These are phyloP conservation scores for Macrosteles quadrilineatus DNA, from an alignment of 1,140 invertebrate species.

Conservation along the genomic window DNA sequence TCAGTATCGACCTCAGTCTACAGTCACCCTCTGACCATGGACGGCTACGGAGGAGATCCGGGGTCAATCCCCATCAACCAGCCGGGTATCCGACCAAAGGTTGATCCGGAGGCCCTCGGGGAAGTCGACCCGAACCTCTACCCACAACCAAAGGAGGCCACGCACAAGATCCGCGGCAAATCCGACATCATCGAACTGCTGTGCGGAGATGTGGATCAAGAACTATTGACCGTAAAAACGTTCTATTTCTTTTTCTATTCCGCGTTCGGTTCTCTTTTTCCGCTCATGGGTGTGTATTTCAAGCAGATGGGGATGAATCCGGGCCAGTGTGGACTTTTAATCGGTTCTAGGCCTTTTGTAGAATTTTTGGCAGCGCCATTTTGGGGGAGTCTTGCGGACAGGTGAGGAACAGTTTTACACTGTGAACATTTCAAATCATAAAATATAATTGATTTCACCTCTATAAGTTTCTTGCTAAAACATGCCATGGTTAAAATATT, in stretches of 20 bases:
- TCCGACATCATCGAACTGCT: slow-evolving; percentile 81
- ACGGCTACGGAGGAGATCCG: slow-evolving; percentile 22
- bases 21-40: slow-evolving; percentile 8
- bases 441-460: too few species aligned
- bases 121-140: slow-evolving; percentile 72
- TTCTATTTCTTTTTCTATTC: slow-evolving; percentile 99
- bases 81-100: slow-evolving; percentile 59
- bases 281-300: slow-evolving; percentile 97
- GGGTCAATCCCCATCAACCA: slow-evolving; percentile 34
- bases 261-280: slow-evolving; percentile 97
- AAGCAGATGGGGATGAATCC: slow-evolving; percentile 99
- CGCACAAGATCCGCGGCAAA: slow-evolving; percentile 83
- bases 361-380: slow-evolving; percentile 98
- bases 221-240: slow-evolving; percentile 89
- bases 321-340: slow-evolving; percentile 88
- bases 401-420: slow-evolving; percentile 55
- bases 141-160: slow-evolving; percentile 81
- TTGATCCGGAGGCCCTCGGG: slow-evolving; percentile 71
- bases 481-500: too few species aligned
- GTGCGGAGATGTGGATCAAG: slow-evolving; percentile 82
- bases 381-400: slow-evolving; percentile 94
- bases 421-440: too few species aligned
- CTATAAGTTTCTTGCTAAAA: too few species aligned
- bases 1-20: background rate
- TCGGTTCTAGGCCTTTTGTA: slow-evolving; percentile 92